Evolutionary conservation across 2,888 invertebrate genomes (phyloP), one percentile per base, ranked within the genome.

Genomic region (Ernsta delagoae): DNA sequence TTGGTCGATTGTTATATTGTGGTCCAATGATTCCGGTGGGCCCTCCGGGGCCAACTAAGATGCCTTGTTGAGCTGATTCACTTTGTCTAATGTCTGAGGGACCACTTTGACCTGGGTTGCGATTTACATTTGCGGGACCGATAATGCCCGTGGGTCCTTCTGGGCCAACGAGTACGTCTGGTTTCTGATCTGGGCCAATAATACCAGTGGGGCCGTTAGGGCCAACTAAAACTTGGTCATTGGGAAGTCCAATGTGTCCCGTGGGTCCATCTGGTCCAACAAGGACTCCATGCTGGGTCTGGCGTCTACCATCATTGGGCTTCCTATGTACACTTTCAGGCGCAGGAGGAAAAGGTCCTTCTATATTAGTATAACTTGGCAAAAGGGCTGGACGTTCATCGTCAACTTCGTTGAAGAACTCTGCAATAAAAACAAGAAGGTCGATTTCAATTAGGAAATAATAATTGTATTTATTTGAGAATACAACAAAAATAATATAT

Each of bases 41-140:
- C n/a, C 94, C 94, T 0, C 86, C 88, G 1, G 92, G 93, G 9
- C 92, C 90, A 0, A 87, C 86, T 11, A 92, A 77, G 54, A 94
- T 48, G 5, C 81, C 80, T 48, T 80, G 73, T 70, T 85, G 87
- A 8, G 74, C 75, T 7, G 75, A 70, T 53, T 71, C 73, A 36
- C 73, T 76, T 53, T 70, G 71, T 60, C 59, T 75, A 0, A 79
- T 75, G 34, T 82, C 83, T 0, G 83, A 82, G 1, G 87, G 85
- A 0, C 88, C 89, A 1, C 88, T 88, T 0, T 94, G 92, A 1
- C 89, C 66, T 60, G 6, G 81, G 24, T 72, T 68, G n/a, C 65
- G 69, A 11, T 72, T 67, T 24, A 60, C 8, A 68, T 71, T 72
- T 54, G 54, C 65, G 1, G 76, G 78, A 8, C 76, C 76, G 5